Conservation (phyloP, 2,797 vertebrate genomes). For the Holocentrus rufus region DNA sequence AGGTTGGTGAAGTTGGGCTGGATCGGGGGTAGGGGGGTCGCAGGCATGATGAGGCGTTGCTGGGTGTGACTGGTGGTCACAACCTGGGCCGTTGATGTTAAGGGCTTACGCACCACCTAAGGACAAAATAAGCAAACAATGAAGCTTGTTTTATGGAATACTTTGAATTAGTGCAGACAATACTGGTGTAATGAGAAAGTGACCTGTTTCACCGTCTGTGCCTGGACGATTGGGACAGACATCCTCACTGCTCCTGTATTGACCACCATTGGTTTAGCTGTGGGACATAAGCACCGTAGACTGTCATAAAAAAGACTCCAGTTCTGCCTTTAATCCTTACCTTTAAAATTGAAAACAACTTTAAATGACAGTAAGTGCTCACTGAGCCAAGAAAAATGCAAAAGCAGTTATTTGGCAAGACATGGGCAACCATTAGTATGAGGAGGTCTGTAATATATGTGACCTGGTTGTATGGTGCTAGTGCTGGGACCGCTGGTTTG, state of each 20-base stretch:
- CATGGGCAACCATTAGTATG: background rate
- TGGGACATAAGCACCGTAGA: slow-evolving; percentile 7
- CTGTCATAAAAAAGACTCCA: background rate
- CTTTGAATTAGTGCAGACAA: background rate
- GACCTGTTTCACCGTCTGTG: slow-evolving; percentile 96
- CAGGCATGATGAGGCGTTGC: slow-evolving; percentile 98
- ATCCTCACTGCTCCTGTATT: slow-evolving; percentile 90
- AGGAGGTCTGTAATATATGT: background rate
- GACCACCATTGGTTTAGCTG: slow-evolving; percentile 94
- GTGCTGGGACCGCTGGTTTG: slow-evolving; percentile 87
- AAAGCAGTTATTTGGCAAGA: slow-evolving; percentile 4
- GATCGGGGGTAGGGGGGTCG: slow-evolving; percentile 94
- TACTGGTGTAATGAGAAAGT: background rate
- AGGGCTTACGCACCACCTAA: slow-evolving; percentile 92
- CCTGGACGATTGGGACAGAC: slow-evolving; percentile 94
- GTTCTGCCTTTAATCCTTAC: background rate
- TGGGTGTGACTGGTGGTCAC: slow-evolving; percentile 92
- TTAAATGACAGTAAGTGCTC: background rate
- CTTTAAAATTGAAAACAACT: background rate
- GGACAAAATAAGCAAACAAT: background rate
- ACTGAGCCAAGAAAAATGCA: too few species aligned
- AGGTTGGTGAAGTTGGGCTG: slow-evolving; percentile 98
- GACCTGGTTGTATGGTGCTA: slow-evolving; percentile 92
- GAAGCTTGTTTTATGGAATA: background rate
- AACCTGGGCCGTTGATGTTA: slow-evolving; percentile 88